Base-by-base conservation (phyloP, 2,113 vertebrate genomes). In the Pluvianellus socialis region DNA sequence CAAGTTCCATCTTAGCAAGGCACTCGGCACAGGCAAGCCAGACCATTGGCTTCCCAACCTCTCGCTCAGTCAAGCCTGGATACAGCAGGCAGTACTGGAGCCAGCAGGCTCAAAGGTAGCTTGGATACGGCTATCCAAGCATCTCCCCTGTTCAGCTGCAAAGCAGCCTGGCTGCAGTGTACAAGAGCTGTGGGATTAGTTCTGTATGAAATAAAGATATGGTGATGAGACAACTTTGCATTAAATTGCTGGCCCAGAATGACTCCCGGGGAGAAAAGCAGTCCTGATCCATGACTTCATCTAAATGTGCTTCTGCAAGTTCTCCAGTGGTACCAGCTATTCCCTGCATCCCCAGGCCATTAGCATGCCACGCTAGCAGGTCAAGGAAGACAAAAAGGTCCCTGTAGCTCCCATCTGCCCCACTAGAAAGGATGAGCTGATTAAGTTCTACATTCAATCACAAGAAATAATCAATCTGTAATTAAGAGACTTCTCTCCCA, bases 381-480 rank as follows among this genome's bases (percentile, higher is more conserved):
- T 21, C 61, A 72, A 62, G 58, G 28, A 87, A 75, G 66, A 94
- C 53, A 62, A 44, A 96, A 91, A 79, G 30, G 61, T 94, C 94
- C 86, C 91, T 50, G 82, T 4, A 75, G 89, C 66, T 95, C 70
- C 44, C 55, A 61, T 47, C 81, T 82, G 67, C 49, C 89, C 76
- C 56, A 2, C 94, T 92, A 74, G 82, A 94, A 86, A 96, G 38
- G 94, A 84, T 92, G 90, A 91, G 85, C 91, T 97, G 94, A 95
- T 98, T 97, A 93, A 92, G 81, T 68, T 92, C 90, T 17, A 33
- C 71, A 80, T 95, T 96, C 96, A 97, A 95, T 97, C 97, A 95
- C 56, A 84, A 97, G 93, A 61, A 98, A 96, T 96, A 84, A 97
- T 98, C 98, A 95, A 95, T 97, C 95, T 97, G 95, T 97, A 98